phyloP scores from a whole-genome alignment of 2,113 vertebrate genomes.

The Rhinolophus ferrumequinum region DNA sequence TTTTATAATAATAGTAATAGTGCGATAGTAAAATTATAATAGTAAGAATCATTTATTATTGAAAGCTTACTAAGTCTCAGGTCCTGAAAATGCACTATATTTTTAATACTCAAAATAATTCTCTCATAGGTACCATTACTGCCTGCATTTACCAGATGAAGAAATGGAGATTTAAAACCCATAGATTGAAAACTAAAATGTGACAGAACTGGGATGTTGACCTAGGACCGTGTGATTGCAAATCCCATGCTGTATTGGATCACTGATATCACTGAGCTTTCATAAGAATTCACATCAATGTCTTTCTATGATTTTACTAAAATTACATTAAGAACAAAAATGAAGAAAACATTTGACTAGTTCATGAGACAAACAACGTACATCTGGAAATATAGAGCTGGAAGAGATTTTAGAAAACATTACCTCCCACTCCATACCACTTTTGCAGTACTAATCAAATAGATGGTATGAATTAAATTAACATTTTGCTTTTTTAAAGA shows the following conservation, averaged over 20 bases:
- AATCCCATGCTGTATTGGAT: background rate
- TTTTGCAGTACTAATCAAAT: background rate
- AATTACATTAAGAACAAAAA: slow-evolving; percentile 7
- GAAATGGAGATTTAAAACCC: background rate
- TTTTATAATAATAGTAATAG: background rate
- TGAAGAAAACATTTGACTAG: background rate
- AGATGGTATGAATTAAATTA: background rate
- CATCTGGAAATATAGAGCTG: background rate
- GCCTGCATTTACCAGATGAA: background rate
- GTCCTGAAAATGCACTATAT: background rate
- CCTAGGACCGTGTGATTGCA: background rate
- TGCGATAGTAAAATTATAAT: background rate
- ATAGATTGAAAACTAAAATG: background rate
- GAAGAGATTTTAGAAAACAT: slow-evolving; percentile 2
- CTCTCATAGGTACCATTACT: background rate
- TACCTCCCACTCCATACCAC: background rate
- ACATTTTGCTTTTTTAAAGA: slow-evolving; percentile 9
- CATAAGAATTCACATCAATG: background rate
- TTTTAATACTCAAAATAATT: background rate
- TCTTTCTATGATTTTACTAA: background rate
- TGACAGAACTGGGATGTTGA: background rate
- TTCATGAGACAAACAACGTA: background rate
- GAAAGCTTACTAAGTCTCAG: background rate
- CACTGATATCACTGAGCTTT: background rate
- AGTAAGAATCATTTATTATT: background rate